Percentiles rank a stretch among this genome's conserved stretches.
Conservation (phyloP, 2,888 invertebrate species). For the Fabriciana adippe region DNA sequence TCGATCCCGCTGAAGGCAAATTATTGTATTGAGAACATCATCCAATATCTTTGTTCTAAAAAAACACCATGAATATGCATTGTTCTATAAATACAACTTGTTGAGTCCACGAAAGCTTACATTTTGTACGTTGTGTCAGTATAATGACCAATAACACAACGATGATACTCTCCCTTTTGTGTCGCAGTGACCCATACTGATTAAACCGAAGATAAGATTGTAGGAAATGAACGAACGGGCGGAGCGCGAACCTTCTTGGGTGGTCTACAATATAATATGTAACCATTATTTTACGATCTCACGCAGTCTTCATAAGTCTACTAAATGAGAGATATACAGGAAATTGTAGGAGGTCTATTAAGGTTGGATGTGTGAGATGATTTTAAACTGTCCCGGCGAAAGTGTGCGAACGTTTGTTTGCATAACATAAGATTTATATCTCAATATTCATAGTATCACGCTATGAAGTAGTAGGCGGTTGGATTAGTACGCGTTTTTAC, state of each 20-base stretch:
- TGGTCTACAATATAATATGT: slow-evolving; percentile 63
- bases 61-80: too few relatives aligned
- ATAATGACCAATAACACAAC: slow-evolving; percentile 40
- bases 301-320: slow-evolving; percentile 39
- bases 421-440: slow-evolving; percentile 73
- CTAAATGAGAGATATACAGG: slow-evolving; percentile 32
- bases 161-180: slow-evolving; percentile 47
- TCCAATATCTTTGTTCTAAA: too few relatives aligned
- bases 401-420: slow-evolving; percentile 73
- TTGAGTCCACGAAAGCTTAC: neutral
- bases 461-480: slow-evolving; percentile 59
- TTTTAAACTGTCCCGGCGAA: slow-evolving; percentile 77
- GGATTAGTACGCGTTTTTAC: too few relatives aligned
- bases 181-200: slow-evolving; percentile 56
- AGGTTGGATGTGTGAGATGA: slow-evolving; percentile 40
- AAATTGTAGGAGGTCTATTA: slow-evolving; percentile 25
- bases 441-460: slow-evolving; percentile 54
- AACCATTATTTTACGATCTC: slow-evolving; percentile 58
- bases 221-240: slow-evolving; percentile 65
- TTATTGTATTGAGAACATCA: too few relatives aligned
- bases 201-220: slow-evolving; percentile 68
- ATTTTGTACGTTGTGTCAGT: slow-evolving; percentile 25
- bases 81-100: neutral
- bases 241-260: slow-evolving; percentile 62
- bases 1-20: too few relatives aligned